Evolutionary conservation across 92 coral and sea anemone species (phyloP), one percentile per base, ranked within the genome.

Genomic region (Hydrozoanthus gracilis): DNA sequence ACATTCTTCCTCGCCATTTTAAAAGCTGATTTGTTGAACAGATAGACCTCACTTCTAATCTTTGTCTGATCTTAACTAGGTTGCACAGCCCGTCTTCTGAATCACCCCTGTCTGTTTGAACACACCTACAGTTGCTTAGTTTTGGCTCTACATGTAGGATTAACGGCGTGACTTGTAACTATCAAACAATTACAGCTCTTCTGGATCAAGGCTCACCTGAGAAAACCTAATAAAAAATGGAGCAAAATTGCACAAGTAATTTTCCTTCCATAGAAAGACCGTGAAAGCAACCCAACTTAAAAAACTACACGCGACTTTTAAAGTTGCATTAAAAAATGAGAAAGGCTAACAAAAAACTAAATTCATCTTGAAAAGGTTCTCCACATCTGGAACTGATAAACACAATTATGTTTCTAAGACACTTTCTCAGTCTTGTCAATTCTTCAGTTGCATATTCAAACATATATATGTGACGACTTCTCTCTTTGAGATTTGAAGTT

Each of bases 51-150:
- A 11, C 39, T 74, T 5, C 8, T 5, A 5, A 8, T 5, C 10
- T 6, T 12, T 14, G 3, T n/a, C 44, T 68, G 27, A 11, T 3
- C 73, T 48, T 67, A 8, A 11, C 15, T 5, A 16, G 47, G 82
- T 52, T 49, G 47, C 75, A 45, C 74, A 49, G 74, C 7, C 58
- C n/a, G 48, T 6, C 12, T 61, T 8, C 17, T 18, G 60, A 17
- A 17, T 65, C 85, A 64, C 74, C 45, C 69, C 73, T 64, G 85
- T 65, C 85, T 80, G 85, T 80, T 61, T 52, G 45, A 17, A 66
- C 4, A 46, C 46, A 10, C 17, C 12, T 44, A 6, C 4, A 0
- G 17, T 73, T 47, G 27, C 17, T 70, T 64, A 80, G 73, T 47
- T 13, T 11, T 47, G 13, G 48, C 49, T 80, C 18, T 49, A 50